Evolutionary conservation across 2,113 vertebrate species (phyloP).

Genomic region (Barbus barbus): DNA sequence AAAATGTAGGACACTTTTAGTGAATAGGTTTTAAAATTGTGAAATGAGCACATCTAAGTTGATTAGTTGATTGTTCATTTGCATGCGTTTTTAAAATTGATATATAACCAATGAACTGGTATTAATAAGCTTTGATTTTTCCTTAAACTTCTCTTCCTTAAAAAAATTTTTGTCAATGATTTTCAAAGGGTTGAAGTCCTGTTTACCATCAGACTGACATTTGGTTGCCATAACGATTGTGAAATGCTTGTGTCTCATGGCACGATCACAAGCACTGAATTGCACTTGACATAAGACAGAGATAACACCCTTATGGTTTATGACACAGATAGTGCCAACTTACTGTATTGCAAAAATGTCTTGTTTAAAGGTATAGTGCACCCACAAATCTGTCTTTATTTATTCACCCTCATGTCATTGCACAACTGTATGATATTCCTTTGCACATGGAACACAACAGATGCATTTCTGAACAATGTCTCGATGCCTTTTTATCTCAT

Average conservation of each 20-base stretch:
- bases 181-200: slow-evolving; percentile 47
- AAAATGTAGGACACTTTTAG: not conserved
- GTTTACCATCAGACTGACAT: slow-evolving; percentile 27
- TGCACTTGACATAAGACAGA: not conserved
- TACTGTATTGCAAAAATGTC: no score
- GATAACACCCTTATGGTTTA: not conserved
- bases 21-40: not conserved
- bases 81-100: no score
- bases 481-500: not conserved
- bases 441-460: not conserved
- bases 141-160: not conserved
- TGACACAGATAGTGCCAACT: not conserved
- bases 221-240: not conserved
- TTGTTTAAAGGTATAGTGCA: no score
- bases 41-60: no score
- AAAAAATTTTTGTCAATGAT: not conserved
- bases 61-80: no score
- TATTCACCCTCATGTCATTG: not conserved
- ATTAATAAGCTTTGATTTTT: no score
- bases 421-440: not conserved
- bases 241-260: not conserved
- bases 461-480: not conserved
- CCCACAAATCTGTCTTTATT: not conserved
- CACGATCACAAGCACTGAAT: not conserved
- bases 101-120: no score